These are phyloP conservation scores for Sebastes diploproa DNA, from an alignment of 2,797 vertebrate genomes.

Conservation along the genomic window DNA sequence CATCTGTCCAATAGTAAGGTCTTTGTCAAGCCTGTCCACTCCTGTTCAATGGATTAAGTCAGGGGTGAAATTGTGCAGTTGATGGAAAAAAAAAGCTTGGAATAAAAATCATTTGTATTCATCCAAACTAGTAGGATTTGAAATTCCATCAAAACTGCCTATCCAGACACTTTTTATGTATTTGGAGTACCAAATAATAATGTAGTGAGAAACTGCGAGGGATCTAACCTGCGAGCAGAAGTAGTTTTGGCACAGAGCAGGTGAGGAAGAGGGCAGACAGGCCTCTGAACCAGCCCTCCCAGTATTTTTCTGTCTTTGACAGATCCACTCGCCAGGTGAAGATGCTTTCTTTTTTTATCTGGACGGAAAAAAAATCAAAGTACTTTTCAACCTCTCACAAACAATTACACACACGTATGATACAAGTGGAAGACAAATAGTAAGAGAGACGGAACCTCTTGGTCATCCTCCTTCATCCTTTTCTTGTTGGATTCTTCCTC, in stretches of 20 bases:
- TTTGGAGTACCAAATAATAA: not conserved
- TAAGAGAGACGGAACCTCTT: constrained; percentile 82
- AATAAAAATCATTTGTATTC: constrained; percentile 16
- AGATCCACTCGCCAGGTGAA: constrained; percentile 97
- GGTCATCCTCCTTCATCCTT: constrained; percentile 94
- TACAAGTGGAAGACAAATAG: not conserved
- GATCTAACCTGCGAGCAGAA: constrained; percentile 92
- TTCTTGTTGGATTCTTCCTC: constrained; percentile 91
- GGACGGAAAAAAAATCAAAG: constrained; percentile 4
- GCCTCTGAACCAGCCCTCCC: constrained; percentile 98
- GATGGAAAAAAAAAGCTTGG: not conserved
- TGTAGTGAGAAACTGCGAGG: not conserved
- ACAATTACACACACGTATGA: not conserved
- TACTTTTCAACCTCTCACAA: not conserved
- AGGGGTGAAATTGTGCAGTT: constrained; percentile 31
- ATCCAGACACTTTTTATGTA: not conserved
- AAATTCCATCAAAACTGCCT: not conserved
- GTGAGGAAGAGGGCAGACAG: constrained; percentile 95
- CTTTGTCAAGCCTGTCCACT: constrained; percentile 98
- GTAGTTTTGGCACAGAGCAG: constrained; percentile 92
- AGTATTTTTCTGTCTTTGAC: constrained; percentile 97
- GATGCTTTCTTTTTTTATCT: constrained; percentile 92
- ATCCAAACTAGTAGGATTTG: not conserved
- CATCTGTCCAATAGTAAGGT: constrained; percentile 99
- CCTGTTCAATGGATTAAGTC: constrained; percentile 79